Evolutionary conservation across 2,113 vertebrate species (phyloP), one percentile per base, ranked within the genome.

Genomic region (Shinisaurus crocodilurus): DNA sequence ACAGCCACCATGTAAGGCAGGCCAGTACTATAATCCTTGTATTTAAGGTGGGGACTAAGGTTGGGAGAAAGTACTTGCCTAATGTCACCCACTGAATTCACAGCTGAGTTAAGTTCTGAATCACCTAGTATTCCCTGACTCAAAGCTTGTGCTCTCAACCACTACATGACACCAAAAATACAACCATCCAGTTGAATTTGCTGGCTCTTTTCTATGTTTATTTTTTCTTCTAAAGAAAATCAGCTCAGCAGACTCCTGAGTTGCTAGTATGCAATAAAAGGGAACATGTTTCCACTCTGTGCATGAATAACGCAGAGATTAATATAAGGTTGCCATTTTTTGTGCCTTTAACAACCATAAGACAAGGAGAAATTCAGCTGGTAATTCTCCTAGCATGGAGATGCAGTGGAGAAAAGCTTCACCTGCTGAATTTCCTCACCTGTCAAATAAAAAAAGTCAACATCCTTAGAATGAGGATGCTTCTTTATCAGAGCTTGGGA

Each of bases 231-330:
- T 40, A 60, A 90, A 74, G 54, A 34, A 87, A 34, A 4, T 45
- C 65, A n/a, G 34, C 13, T 48, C 79, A 86, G 60, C 32, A n/a
- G 79, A 40, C 50, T n/a, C 81, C 74, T 70, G 29, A 15, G 10
- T n/a, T 1, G 0, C 50, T 45, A 32, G 40, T 27, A 10, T 40
- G 37, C 43, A 20, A 45, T 37, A 20, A 2, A 12, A 54, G 57
- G 32, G 0, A 0, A 60, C 16, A 45, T 27, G n/a, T 69, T 0
- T 0, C 1, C 45, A 12, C 57, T 2, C 27, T 72, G 27, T 72
- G 32, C 29, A 32, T 67, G 65, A 67, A 67, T 67, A 67, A 3
- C 27, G 27, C 20, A 67, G 65, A 67, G 27, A 29, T 27, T 27
- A 10, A 29, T 27, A 67, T 27, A 67, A 67, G 65, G 65, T 67